Evolutionary conservation across 1,140 invertebrate genomes (phyloP).

Genomic region (Caenorhabditis inopinata): DNA sequence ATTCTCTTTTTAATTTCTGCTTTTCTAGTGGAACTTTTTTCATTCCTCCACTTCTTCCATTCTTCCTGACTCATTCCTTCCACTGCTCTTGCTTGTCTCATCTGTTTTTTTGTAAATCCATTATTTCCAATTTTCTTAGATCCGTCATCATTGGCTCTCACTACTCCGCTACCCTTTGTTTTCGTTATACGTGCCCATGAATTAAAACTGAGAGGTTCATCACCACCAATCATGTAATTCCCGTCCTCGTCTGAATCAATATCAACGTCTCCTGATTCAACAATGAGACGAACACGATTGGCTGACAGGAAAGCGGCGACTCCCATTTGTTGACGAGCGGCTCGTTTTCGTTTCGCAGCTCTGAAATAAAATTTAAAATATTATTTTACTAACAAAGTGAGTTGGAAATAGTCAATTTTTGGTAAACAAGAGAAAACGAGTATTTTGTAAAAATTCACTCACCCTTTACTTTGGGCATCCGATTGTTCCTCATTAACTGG

Average conservation of each 20-base stretch:
- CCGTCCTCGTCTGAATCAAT: conserved; percentile 48
- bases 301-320: conserved; percentile 36
- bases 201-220: conserved; percentile 39
- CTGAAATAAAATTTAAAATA: not conserved
- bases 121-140: conserved; percentile 3
- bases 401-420: no score
- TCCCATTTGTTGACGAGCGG: conserved; percentile 26
- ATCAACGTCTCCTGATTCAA: conserved; percentile 48
- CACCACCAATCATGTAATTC: conserved; percentile 31
- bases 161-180: conserved; percentile 29
- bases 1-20: not conserved
- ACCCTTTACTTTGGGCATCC: not conserved
- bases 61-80: conserved; percentile 27
- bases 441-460: not conserved
- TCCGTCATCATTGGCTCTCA: not conserved
- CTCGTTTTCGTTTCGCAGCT: not conserved
- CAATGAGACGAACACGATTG: not conserved
- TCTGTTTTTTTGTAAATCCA: not conserved
- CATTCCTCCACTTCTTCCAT: conserved; percentile 34
- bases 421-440: no score
- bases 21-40: not conserved
- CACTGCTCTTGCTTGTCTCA: conserved; percentile 9
- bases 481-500: not conserved
- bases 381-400: no score
- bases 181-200: conserved; percentile 39